phyloP scores from a whole-genome alignment of 2,888 invertebrate species.

The Drosophila austrosaltans region DNA sequence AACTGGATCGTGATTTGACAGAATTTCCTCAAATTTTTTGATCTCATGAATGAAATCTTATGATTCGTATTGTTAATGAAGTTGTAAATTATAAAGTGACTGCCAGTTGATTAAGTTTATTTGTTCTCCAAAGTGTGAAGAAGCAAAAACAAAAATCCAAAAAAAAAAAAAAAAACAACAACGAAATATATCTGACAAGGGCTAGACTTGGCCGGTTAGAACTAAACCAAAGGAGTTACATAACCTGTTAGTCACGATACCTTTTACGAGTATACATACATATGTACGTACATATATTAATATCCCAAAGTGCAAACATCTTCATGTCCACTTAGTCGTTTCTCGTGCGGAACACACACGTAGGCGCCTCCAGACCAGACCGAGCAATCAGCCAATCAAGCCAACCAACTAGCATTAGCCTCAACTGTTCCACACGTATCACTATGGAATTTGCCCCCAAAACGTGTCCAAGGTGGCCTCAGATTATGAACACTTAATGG shows the following conservation, averaged over 20 bases:
- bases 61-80: conserved; percentile 63
- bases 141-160: background rate
- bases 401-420: conserved; percentile 21
- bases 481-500: conserved; percentile 50
- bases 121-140: conserved; percentile 1
- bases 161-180: background rate
- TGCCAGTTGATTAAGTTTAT: conserved; percentile 11
- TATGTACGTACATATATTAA: conserved; percentile 10
- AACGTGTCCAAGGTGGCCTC: conserved; percentile 51
- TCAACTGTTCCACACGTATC: conserved; percentile 33
- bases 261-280: background rate
- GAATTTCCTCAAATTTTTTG: conserved; percentile 47
- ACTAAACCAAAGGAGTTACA: conserved; percentile 7
- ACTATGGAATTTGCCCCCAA: conserved; percentile 42
- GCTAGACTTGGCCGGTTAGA: conserved; percentile 1
- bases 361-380: conserved; percentile 34
- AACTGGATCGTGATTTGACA: conserved; percentile 56
- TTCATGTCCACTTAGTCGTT: conserved; percentile 59
- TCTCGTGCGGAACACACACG: conserved; percentile 67
- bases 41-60: conserved; percentile 64
- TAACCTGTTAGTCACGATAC: conserved; percentile 6
- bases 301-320: conserved; percentile 13
- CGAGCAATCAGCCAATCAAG: conserved; percentile 3
- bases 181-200: conserved; percentile 2
- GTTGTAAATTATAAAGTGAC: conserved; percentile 56